These are phyloP conservation scores for Mormyrus hasselquistii DNA, from an alignment of 2,797 vertebrate genomes.

Conservation along the genomic window DNA sequence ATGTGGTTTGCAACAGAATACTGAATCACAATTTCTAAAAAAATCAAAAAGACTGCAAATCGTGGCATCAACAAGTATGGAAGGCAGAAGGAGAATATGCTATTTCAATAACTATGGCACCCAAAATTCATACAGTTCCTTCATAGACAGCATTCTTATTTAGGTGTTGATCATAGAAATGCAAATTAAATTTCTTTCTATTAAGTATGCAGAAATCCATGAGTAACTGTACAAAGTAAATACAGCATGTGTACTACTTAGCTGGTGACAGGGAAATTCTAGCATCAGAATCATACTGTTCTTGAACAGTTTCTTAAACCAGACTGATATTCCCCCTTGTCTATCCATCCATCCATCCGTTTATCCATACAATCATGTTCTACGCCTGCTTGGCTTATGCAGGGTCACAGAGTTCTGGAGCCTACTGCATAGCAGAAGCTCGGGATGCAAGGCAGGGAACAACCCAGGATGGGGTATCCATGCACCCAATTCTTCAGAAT, in stretches of 20 bases:
- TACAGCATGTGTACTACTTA: neutral
- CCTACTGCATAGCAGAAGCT: neutral
- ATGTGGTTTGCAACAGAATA: neutral
- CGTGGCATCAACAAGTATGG: neutral
- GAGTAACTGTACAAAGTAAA: neutral
- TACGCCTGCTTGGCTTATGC: neutral
- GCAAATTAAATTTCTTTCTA: neutral
- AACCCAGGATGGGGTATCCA: neutral
- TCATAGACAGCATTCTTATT: slow-evolving; percentile 8
- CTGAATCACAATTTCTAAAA: neutral
- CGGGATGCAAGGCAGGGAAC: neutral
- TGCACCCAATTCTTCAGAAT: neutral
- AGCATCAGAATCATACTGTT: neutral
- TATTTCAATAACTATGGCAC: slow-evolving; percentile 8
- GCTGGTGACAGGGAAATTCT: neutral
- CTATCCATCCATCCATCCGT: neutral
- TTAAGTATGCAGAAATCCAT: neutral
- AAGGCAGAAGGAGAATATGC: neutral
- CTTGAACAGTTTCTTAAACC: neutral
- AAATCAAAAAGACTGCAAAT: neutral
- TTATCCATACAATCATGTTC: neutral
- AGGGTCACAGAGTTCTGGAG: neutral
- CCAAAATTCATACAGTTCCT: neutral
- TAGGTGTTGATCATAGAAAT: neutral
- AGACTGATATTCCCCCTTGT: neutral